Evolutionary conservation across 2,113 vertebrate genomes (phyloP).

Genomic region (Rhabdornis inornatus): DNA sequence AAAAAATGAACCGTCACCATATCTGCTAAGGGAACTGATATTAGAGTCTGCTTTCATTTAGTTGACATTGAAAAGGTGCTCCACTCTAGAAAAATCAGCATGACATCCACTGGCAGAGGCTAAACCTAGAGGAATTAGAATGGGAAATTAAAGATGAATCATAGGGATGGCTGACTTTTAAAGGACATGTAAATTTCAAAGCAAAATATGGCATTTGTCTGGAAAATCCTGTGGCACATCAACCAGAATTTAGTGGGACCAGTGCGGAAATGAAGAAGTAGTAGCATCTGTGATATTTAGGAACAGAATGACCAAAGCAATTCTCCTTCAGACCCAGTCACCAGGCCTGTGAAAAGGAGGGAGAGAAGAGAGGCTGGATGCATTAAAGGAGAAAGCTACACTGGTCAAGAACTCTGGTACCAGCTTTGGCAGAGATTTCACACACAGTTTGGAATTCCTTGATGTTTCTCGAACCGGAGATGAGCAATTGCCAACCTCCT

Average conservation of each 20-base stretch:
- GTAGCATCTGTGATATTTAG: neutral
- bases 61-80: neutral
- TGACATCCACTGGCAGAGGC: neutral
- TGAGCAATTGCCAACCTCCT: neutral
- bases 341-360: neutral
- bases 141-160: neutral
- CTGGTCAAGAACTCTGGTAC: neutral
- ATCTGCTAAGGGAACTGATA: neutral
- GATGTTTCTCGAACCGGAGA: neutral
- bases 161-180: neutral
- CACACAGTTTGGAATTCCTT: neutral
- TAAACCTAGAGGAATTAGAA: conserved; percentile 1
- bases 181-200: neutral
- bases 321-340: neutral
- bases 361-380: neutral
- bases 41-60: neutral
- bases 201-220: neutral
- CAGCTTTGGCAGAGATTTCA: neutral
- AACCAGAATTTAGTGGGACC: neutral
- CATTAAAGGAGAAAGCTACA: neutral
- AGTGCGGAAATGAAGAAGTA: neutral
- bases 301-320: neutral
- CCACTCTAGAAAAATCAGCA: neutral
- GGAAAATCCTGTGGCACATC: neutral
- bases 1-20: neutral